Conservation (phyloP, 2,113 vertebrate species). For the Actenoides lindsayi region DNA sequence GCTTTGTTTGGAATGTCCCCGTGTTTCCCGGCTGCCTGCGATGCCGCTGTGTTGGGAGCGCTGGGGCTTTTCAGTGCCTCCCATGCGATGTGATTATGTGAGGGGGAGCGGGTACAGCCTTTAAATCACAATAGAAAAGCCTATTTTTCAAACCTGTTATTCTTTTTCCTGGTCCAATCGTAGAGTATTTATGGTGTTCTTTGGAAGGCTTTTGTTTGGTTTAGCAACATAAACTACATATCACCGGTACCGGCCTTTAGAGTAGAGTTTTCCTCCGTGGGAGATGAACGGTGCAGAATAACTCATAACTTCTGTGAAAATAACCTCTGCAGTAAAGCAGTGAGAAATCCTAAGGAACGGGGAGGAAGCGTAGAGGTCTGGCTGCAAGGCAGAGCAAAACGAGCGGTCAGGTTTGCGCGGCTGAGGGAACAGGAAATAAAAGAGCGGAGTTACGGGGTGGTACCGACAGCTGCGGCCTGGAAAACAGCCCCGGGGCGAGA, state of each 20-base stretch:
- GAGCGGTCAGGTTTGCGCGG: background rate
- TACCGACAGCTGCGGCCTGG: background rate
- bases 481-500: background rate
- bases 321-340: background rate
- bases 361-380: background rate
- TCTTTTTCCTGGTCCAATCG: background rate
- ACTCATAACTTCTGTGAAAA: background rate
- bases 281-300: background rate
- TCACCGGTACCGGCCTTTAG: background rate
- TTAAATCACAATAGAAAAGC: background rate
- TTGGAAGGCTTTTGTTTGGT: background rate
- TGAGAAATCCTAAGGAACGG: background rate
- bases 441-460: background rate
- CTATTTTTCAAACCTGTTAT: background rate
- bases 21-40: background rate
- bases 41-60: background rate
- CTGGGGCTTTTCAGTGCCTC: background rate
- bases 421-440: background rate
- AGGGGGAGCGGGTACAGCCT: background rate
- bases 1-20: background rate
- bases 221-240: background rate
- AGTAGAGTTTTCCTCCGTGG: background rate
- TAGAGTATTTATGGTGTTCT: background rate
- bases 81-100: fast-evolving
- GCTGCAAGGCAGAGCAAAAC: background rate